phyloP scores from a whole-genome alignment of 2,888 invertebrate genomes.

The Piscicola geometra region DNA sequence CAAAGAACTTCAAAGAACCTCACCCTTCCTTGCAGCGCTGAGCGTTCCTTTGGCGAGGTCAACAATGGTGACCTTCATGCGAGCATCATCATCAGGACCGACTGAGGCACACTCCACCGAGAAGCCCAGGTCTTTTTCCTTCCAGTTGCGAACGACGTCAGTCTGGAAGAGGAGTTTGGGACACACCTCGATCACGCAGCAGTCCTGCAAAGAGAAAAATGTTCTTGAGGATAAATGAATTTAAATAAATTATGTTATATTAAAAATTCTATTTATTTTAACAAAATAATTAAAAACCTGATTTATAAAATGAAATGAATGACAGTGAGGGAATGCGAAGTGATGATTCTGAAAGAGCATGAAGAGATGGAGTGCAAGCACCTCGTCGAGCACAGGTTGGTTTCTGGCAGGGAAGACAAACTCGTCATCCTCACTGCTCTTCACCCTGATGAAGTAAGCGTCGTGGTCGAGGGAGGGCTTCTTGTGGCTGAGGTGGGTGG shows the following conservation, averaged over 20 bases:
- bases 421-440: conserved; percentile 83
- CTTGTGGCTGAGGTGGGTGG: conserved; percentile 60
- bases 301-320: too few relatives aligned
- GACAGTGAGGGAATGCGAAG: too few relatives aligned
- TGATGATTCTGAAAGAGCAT: not conserved
- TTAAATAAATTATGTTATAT: too few relatives aligned
- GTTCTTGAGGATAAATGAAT: too few relatives aligned
- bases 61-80: conserved; percentile 92
- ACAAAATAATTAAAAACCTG: too few relatives aligned
- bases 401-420: conserved; percentile 91
- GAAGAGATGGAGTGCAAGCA: too few relatives aligned
- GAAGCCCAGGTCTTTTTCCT: conserved; percentile 96
- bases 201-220: too few relatives aligned
- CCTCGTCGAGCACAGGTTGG: conserved; percentile 89
- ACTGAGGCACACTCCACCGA: conserved; percentile 94
- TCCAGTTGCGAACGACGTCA: conserved; percentile 78
- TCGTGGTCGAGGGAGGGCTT: conserved; percentile 83
- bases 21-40: conserved; percentile 92
- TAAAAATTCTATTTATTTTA: too few relatives aligned
- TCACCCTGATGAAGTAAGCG: conserved; percentile 81
- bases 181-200: conserved; percentile 74
- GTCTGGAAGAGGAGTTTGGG: conserved; percentile 95
- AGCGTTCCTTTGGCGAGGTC: conserved; percentile 84
- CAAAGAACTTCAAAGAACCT: conserved; percentile 49
- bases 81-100: conserved; percentile 91